Evolutionary conservation across 2,888 invertebrate genomes (phyloP).

Genomic region (Apodemia hepburni): DNA sequence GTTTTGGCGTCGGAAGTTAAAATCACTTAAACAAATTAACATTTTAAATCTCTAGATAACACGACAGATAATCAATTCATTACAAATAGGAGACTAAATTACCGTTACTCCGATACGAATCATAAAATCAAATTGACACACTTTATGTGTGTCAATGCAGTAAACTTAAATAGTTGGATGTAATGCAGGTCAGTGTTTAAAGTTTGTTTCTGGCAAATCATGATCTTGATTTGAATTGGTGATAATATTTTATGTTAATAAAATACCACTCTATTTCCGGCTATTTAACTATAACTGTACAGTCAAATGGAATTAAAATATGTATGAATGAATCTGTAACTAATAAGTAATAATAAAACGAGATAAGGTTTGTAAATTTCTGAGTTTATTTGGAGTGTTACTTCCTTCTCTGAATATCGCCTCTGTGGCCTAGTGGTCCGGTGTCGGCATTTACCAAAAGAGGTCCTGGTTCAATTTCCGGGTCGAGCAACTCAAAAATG

Average conservation of each 20-base stretch:
- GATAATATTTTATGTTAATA: neutral
- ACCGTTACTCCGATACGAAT: neutral
- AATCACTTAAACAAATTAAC: neutral
- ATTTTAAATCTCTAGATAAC: neutral
- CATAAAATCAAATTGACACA: neutral
- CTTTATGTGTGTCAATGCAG: neutral
- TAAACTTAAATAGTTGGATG: neutral
- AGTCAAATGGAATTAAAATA: neutral
- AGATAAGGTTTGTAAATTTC: too few relatives aligned
- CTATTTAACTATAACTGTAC: neutral
- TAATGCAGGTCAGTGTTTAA: constrained; percentile 3
- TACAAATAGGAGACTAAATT: neutral
- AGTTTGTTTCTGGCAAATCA: neutral
- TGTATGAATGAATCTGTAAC: too few relatives aligned
- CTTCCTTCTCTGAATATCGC: too few relatives aligned
- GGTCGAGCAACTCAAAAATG: too few relatives aligned
- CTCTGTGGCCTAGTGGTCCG: too few relatives aligned
- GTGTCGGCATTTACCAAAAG: too few relatives aligned
- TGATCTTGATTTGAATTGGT: neutral
- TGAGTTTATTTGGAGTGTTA: too few relatives aligned
- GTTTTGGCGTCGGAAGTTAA: neutral
- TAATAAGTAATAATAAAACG: too few relatives aligned
- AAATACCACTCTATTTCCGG: neutral
- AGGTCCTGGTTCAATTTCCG: too few relatives aligned
- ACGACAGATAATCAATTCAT: neutral